Conservation (phyloP, 2,888 invertebrate species). For the Sinodicranocentrus sp. region DNA sequence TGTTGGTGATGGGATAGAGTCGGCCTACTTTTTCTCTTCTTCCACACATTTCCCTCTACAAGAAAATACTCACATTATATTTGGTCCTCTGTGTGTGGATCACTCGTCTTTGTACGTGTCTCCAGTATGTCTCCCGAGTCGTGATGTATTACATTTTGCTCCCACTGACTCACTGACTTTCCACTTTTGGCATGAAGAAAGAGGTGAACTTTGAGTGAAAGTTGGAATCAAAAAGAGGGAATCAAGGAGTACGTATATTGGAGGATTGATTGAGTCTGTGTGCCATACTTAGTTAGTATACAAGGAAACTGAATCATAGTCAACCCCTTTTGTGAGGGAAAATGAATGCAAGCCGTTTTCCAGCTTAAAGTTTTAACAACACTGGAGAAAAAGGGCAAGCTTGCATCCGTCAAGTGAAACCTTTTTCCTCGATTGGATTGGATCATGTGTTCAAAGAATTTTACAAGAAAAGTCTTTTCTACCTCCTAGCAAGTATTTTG, state of each 20-base stretch:
- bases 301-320: neutral
- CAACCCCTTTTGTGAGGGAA: neutral
- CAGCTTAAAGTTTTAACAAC: neutral
- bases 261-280: conserved; percentile 26
- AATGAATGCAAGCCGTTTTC: neutral
- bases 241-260: too few species aligned
- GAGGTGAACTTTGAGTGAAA: conserved; percentile 32
- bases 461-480: too few species aligned
- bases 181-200: neutral
- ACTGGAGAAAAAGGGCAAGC: neutral
- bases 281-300: neutral
- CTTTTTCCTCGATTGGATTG: too few species aligned
- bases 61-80: too few species aligned
- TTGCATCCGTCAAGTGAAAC: neutral
- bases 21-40: conserved; percentile 59
- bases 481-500: too few species aligned
- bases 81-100: conserved; percentile 16
- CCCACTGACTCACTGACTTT: neutral
- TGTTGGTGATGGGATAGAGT: conserved; percentile 31
- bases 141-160: conserved; percentile 36
- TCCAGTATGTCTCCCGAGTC: conserved; percentile 30
- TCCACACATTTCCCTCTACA: conserved; percentile 18
- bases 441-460: too few species aligned
- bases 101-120: conserved; percentile 9
- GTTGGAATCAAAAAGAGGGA: conserved; percentile 14